Evolutionary conservation across 2,888 invertebrate species (phyloP), one percentile per base, ranked within the genome.

Genomic region (Mimas tiliae): DNA sequence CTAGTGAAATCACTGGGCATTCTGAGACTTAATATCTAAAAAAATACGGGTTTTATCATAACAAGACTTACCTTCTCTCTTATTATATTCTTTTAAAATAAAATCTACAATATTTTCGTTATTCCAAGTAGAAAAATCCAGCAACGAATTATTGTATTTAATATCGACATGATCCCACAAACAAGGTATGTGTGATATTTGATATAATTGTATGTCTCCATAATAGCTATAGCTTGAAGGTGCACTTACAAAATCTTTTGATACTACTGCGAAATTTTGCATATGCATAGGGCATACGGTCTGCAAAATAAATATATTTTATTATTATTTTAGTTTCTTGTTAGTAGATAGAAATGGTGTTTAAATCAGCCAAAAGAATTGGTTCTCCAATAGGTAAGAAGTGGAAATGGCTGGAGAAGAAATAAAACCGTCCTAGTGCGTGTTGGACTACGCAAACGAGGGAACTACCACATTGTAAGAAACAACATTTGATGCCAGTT

Each of bases 81-180:
- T 84, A 19, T 93, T 88, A 82, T 96, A 96, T 67, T 90, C 86
- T 62, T 88, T 83, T 65, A 96, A 82, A 66, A 96, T 93, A 55
- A 88, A 87, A 67, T 94, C 88, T 1, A 96, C 68, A 84, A 89
- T 78, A 90, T 95, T 80, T 74, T 87, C 74, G 86, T 89, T 67
- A 79, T 78, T 81, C 21, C 75, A 74, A 58, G 90, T 87, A 34
- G 80, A 76, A 63, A 85, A 73, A 58, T 87, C 81, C 73, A 96
- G 90, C 64, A 95, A 77, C 2, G 95, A 94, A 62, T 71, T 83
- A 86, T 96, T 95, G 77, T 94, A 95, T 78, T 89, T 88, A 34
- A 80, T 88, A 73, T 96, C 95, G 67, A 91, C 82, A 42, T 91
- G 80, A 74, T 91, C 89, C 74, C 82, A 82, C 65, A 87, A 74